Evolutionary conservation across 1,140 invertebrate genomes (phyloP).

Genomic region (Philaenus spumarius): DNA sequence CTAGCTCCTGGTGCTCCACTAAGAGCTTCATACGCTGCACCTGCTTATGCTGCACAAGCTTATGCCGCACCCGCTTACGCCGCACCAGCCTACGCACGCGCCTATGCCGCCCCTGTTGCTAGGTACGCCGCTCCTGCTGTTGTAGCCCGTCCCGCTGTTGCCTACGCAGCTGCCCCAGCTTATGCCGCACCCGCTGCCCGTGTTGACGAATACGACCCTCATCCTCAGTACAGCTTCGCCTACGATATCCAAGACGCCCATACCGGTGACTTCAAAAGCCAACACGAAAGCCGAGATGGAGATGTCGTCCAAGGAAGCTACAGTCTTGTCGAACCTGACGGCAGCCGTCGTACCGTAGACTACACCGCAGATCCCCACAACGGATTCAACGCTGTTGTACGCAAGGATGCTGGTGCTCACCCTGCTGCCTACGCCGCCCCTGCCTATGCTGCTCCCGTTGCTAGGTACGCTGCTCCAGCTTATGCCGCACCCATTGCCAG

Average conservation of each 20-base stretch:
- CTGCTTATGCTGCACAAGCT: constrained; percentile 8
- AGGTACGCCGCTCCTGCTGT: not conserved
- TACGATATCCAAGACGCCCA: constrained; percentile 47
- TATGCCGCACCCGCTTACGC: constrained; percentile 23
- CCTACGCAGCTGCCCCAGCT: constrained; percentile 21
- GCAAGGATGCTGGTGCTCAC: constrained; percentile 17
- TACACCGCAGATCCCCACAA: constrained; percentile 30
- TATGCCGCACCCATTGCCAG: too few species aligned
- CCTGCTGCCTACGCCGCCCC: constrained; percentile 34
- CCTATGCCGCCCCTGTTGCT: constrained; percentile 19
- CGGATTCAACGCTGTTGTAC: constrained; percentile 25
- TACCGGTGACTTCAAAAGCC: constrained; percentile 58
- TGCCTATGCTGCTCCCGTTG: constrained; percentile 16
- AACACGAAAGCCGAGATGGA: constrained; percentile 56
- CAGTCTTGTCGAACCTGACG: constrained; percentile 42
- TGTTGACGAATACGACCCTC: constrained; percentile 22
- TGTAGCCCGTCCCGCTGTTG: constrained; percentile 2
- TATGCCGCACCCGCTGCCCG: constrained; percentile 13
- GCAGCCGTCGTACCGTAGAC: constrained; percentile 31
- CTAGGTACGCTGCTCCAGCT: not conserved
- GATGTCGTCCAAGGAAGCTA: constrained; percentile 61
- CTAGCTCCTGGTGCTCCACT: constrained; percentile 26
- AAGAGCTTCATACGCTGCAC: constrained; percentile 6
- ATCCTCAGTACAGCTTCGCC: constrained; percentile 44
- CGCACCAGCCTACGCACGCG: constrained; percentile 16